These are phyloP conservation scores for Argyresthia albistria DNA, from an alignment of 2,888 invertebrate species.

Conservation along the genomic window DNA sequence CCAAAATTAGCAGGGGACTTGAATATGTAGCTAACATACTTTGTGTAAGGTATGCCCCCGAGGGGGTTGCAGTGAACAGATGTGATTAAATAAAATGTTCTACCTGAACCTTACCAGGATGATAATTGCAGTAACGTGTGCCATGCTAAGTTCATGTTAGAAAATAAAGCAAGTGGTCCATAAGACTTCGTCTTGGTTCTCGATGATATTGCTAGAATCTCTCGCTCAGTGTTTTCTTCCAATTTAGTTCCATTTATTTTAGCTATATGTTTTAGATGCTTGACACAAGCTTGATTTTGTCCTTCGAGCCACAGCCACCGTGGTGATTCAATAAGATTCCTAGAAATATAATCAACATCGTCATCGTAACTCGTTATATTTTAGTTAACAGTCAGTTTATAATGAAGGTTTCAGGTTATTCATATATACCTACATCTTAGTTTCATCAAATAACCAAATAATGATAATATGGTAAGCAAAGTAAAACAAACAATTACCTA, in stretches of 20 bases:
- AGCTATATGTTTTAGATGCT: constrained; percentile 66
- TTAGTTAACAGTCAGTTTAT: no score
- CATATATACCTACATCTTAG: no score
- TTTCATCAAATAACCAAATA: no score
- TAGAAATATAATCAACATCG: constrained; percentile 21
- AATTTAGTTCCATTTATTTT: constrained; percentile 62
- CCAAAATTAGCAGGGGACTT: no score
- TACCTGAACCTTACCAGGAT: constrained; percentile 58
- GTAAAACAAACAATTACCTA: no score
- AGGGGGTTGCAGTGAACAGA: background rate
- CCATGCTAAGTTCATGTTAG: constrained; percentile 63
- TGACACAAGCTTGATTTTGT: constrained; percentile 54
- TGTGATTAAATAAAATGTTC: background rate
- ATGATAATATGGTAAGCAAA: no score
- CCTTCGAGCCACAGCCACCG: constrained; percentile 74
- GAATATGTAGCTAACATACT: no score
- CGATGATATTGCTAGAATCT: constrained; percentile 23
- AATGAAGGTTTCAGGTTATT: no score
- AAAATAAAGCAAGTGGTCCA: constrained; percentile 71
- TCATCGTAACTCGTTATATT: no score
- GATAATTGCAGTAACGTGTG: constrained; percentile 67
- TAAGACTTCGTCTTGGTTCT: constrained; percentile 42
- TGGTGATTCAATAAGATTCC: constrained; percentile 76
- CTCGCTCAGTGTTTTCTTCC: constrained; percentile 41
- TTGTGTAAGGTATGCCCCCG: no score